A percentile compares a stretch with the other conserved stretches of the same genome.
These are phyloP conservation scores for Aphaenogaster ashmeadi DNA, from an alignment of 1,140 invertebrate genomes.

Conservation along the genomic window DNA sequence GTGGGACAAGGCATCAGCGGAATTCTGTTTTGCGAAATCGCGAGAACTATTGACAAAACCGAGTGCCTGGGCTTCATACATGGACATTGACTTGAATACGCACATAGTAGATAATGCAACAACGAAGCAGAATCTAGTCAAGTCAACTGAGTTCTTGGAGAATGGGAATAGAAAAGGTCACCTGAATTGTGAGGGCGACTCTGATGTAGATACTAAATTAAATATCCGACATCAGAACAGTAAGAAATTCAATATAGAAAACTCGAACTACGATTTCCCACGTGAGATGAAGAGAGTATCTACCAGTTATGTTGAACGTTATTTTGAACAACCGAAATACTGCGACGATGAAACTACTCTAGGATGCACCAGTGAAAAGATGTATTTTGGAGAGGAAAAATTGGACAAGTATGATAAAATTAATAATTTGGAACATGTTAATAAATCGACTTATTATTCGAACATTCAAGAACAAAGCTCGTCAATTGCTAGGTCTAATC, in stretches of 20 bases:
- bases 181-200: slow-evolving; percentile 39
- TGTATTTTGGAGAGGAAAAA: slow-evolving; percentile 76
- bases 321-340: slow-evolving; percentile 85
- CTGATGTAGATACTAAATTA: slow-evolving; percentile 56
- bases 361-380: slow-evolving; percentile 71
- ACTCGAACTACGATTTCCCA: slow-evolving; percentile 74
- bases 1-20: slow-evolving; percentile 92
- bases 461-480: slow-evolving; percentile 78
- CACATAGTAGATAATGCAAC: slow-evolving; percentile 80
- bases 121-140: slow-evolving; percentile 81
- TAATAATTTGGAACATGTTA: slow-evolving; percentile 82
- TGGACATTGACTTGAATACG: slow-evolving; percentile 83
- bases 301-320: slow-evolving; percentile 85
- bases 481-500: slow-evolving; percentile 39
- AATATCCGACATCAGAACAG: slow-evolving; percentile 78
- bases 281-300: slow-evolving; percentile 82
- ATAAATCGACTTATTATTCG: slow-evolving; percentile 76
- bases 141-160: slow-evolving; percentile 84
- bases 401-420: slow-evolving; percentile 80
- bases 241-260: slow-evolving; percentile 77
- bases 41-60: slow-evolving; percentile 90
- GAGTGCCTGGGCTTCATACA: slow-evolving; percentile 84
- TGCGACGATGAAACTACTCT: slow-evolving; percentile 79
- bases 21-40: slow-evolving; percentile 92
- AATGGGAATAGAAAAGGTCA: slow-evolving; percentile 80